Evolutionary conservation across 2,797 vertebrate species (phyloP), one percentile per base, ranked within the genome.

Genomic region (Gymnothorax reevesii): DNA sequence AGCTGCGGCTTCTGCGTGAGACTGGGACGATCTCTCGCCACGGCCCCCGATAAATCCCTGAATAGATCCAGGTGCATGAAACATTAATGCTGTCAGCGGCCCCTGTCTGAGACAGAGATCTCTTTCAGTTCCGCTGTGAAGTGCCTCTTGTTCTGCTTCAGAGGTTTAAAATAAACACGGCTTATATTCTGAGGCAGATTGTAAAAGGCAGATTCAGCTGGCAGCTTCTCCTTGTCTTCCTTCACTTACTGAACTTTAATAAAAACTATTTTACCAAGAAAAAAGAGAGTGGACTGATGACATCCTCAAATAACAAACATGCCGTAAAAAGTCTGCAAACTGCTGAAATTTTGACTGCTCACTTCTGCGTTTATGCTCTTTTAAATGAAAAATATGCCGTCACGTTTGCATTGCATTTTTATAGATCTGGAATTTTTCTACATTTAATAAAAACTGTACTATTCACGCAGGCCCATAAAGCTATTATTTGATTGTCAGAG

Each of bases 1-100:
- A 4, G 69, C 9, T 2, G 69, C 5, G 55, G 22, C 8, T 82
- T 82, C 55, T 25, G 54, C 20, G 22, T n/a, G 84, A 57, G 84
- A 13, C 60, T 27, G 59, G 33, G 22, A 6, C 7, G 62, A 55
- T 64, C 62, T 25, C n/a, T 62, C 84, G 13, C 4, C 49, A 84
- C 66, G 15, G 71, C 57, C 64, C 52, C 60, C 13, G 86, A 85
- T 7, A 33, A 33, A 13, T 0, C 4, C 62, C 20, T 57, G 57
- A 83, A 87, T 87, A 12, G 82, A 88, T 84, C 82, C 88, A 88
- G 90, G 86, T 89, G 89, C 84, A 87, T 77, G 82, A 88, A 88
- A 83, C 49, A 13, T 77, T 77, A 77, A 86, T 20, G 83, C 73
- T 82, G 42, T 86, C 69, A 85, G 84, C 88, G 71, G 33, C 82